A percentile compares a stretch with the other conserved stretches of the same genome.
phyloP scores from a whole-genome alignment of 2,888 invertebrate genomes.

The Dasysyrphus tricinctus region DNA sequence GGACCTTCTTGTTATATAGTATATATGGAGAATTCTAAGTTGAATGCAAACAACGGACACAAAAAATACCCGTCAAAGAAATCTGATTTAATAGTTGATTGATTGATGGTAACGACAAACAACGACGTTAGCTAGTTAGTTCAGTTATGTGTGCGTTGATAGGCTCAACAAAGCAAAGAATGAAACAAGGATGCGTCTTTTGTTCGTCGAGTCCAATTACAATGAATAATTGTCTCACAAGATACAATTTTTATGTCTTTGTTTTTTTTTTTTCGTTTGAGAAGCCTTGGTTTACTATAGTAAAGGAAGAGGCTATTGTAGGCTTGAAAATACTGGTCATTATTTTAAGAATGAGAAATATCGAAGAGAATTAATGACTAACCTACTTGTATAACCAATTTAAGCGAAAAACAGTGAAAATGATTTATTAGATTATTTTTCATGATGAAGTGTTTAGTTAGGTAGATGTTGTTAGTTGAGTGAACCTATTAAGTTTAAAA shows the following conservation, averaged over 20 bases:
- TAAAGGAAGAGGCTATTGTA: not conserved
- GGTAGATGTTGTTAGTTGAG: not conserved
- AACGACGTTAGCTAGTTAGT: conserved; percentile 49
- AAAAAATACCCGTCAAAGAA: conserved; percentile 38
- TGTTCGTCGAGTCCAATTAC: conserved; percentile 59
- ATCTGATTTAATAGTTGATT: conserved; percentile 74
- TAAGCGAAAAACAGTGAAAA: conserved; percentile 34
- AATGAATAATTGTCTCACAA: conserved; percentile 67
- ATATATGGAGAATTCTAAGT: conserved; percentile 16
- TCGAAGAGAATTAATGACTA: conserved; percentile 67
- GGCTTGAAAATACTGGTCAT: conserved; percentile 5
- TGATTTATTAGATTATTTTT: conserved; percentile 52
- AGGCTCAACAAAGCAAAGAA: conserved; percentile 9
- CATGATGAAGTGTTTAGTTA: conserved; percentile 15
- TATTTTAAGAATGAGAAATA: conserved; percentile 27
- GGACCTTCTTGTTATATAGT: conserved; percentile 8
- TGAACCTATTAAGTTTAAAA: not conserved
- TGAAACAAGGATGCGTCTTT: conserved; percentile 48
- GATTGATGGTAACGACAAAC: conserved; percentile 59
- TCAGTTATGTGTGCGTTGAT: conserved; percentile 21
- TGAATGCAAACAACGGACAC: conserved; percentile 24
- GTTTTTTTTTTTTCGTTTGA: not conserved
- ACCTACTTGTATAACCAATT: conserved; percentile 48
- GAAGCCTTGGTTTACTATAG: not conserved
- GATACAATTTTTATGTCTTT: conserved; percentile 55